Evolutionary conservation across 2,888 invertebrate genomes (phyloP), one percentile per base, ranked within the genome.

Genomic region (Ochropleura plecta): DNA sequence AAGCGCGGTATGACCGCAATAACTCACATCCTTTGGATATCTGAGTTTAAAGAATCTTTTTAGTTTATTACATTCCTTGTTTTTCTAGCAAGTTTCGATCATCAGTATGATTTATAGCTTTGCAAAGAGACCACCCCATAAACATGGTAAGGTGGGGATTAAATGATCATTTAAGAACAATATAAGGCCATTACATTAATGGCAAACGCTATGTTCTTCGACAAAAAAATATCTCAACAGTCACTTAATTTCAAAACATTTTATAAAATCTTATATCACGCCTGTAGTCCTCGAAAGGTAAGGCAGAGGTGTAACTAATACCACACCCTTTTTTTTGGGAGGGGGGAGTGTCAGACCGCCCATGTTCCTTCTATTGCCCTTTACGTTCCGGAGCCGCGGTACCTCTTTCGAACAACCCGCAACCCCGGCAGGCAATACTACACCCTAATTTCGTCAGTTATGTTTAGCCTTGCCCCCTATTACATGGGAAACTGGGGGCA

Each of bases 101-200:
- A 62, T 78, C 55, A 70, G 44, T 20, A 49, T 78, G 79, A 76
- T 78, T 63, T n/a, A 78, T 76, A 49, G 49, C 20, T 42, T 53
- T 20, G 44, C 12, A 51, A 55, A 64, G n/a, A 64, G 60, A 69
- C 53, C 78, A 78, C 78, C 78, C 53, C 57, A 30, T 9, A 49
- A 48, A 20, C 18, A n/a, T 74, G 40, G 40, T 12, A 62, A 42
- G 5, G 14, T 57, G 30, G 16, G 30, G 16, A 40, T 59, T 30
- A 16, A 30, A 57, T 16, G 5, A 59, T 30, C 30, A 57, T 57
- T 57, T 14, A 6, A 14, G 3, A 30, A 57, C 30, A 57, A 3
- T 57, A 30, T 57, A 30, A 30, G 30, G 42, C 40, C 3, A 16
- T 30, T 30, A 7, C 3, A 49, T 12, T 12, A 3, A 55, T 20